Conservation (phyloP, 2,888 invertebrate species). For the Elegia similella region DNA sequence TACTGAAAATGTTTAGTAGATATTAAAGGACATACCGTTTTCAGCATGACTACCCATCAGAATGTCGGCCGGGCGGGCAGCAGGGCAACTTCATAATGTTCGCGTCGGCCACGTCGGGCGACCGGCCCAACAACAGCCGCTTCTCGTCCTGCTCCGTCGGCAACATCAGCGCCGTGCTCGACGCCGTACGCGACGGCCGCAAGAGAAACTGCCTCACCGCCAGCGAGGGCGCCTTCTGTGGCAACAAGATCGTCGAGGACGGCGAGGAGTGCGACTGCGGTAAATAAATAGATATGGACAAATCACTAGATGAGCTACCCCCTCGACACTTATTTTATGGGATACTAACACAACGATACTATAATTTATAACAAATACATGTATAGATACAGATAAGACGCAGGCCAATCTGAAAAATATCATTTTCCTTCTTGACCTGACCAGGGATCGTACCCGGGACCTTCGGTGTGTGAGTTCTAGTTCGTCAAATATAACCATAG, state of each 20-base stretch:
- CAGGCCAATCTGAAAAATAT: too few relatives aligned
- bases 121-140: conserved; percentile 97
- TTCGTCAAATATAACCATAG: too few relatives aligned
- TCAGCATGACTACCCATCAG: conserved; percentile 96
- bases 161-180: conserved; percentile 96
- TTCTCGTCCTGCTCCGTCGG: conserved; percentile 97
- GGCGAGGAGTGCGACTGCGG: conserved; percentile 99
- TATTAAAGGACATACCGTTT: background rate
- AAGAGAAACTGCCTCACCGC: conserved; percentile 97
- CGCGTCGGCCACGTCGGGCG: conserved; percentile 98
- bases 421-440: too few relatives aligned
- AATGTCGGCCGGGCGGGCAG: conserved; percentile 94
- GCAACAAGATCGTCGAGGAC: conserved; percentile 98
- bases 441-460: too few relatives aligned
- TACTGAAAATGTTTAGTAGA: too few relatives aligned
- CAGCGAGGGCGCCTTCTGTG: conserved; percentile 97
- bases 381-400: too few relatives aligned
- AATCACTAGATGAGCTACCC: too few relatives aligned
- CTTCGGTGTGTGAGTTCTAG: too few relatives aligned
- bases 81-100: conserved; percentile 99
- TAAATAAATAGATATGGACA: conserved; percentile 28
- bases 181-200: conserved; percentile 93
- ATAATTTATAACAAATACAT: too few relatives aligned
- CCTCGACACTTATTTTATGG: too few relatives aligned
- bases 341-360: too few relatives aligned